Evolutionary conservation across 2,888 invertebrate genomes (phyloP).

Genomic region (Ceratothoa steindachneri): DNA sequence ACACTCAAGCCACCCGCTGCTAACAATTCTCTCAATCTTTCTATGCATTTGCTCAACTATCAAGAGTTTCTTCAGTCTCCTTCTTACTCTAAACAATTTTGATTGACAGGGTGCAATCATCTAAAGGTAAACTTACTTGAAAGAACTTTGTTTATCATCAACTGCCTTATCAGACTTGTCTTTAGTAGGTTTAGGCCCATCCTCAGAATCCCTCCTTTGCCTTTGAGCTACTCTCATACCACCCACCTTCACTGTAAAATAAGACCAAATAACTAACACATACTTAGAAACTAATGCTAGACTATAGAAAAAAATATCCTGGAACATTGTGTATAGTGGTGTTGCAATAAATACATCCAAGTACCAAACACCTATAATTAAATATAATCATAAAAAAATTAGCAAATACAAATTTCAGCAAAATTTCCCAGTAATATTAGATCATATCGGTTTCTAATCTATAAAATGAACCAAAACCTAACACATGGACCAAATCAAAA

Average conservation of each 20-base stretch:
- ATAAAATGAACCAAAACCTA: no score
- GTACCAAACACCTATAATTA: not conserved
- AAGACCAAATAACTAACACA: not conserved
- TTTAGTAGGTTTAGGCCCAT: not conserved
- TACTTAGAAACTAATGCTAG: no score
- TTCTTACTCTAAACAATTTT: no score
- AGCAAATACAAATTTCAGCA: not conserved
- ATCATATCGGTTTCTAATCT: no score
- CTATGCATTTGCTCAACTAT: no score
- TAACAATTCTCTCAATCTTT: no score
- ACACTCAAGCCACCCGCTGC: no score
- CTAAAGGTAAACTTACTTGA: not conserved
- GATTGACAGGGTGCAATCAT: no score
- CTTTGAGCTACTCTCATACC: conserved; percentile 5
- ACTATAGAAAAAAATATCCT: not conserved
- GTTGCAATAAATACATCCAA: not conserved
- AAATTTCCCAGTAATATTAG: no score
- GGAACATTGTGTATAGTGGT: not conserved
- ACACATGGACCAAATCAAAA: no score
- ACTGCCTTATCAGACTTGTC: not conserved
- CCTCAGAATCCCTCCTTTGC: conserved; percentile 2
- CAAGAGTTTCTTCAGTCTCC: no score
- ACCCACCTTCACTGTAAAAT: not conserved
- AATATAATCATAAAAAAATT: not conserved
- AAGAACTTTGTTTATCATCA: not conserved